Conservation (phyloP, 2,113 vertebrate genomes). For the Colossoma macropomum region DNA sequence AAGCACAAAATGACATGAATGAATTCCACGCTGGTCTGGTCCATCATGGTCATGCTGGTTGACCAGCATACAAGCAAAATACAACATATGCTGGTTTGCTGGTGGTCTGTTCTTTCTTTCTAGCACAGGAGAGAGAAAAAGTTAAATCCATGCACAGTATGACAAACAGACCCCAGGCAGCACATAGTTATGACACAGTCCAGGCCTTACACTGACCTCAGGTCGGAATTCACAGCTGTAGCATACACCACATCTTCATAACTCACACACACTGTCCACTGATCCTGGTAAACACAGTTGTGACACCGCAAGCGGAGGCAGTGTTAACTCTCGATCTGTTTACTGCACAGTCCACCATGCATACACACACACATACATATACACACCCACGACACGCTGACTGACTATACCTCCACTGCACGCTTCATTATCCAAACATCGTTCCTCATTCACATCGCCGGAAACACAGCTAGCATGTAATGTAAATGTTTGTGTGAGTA, state of each 20-base stretch:
- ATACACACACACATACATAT: conserved; percentile 11
- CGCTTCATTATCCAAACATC: conserved; percentile 37
- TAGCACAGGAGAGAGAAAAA: no score
- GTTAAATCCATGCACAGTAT: neutral
- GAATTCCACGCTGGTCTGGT: no score
- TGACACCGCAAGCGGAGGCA: neutral
- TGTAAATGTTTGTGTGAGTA: conserved; percentile 49
- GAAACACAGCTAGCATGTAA: conserved; percentile 4
- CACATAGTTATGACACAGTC: neutral
- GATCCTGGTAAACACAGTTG: conserved; percentile 28
- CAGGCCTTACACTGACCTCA: conserved; percentile 10
- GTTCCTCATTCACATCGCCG: neutral
- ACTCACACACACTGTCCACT: conserved; percentile 11
- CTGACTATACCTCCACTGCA: conserved; percentile 16
- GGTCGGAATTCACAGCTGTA: conserved; percentile 31
- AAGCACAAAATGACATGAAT: no score
- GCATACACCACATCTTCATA: neutral
- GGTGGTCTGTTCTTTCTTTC: no score
- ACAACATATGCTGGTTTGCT: no score
- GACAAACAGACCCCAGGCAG: neutral
- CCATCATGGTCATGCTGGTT: no score
- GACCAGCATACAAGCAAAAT: no score
- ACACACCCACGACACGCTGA: neutral
- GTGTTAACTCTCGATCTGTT: conserved; percentile 30
- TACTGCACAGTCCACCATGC: conserved; percentile 24